A percentile compares a stretch with the other conserved stretches of the same genome.
phyloP scores from a whole-genome alignment of 2,888 invertebrate genomes.

The Caradrina clavipalpis region DNA sequence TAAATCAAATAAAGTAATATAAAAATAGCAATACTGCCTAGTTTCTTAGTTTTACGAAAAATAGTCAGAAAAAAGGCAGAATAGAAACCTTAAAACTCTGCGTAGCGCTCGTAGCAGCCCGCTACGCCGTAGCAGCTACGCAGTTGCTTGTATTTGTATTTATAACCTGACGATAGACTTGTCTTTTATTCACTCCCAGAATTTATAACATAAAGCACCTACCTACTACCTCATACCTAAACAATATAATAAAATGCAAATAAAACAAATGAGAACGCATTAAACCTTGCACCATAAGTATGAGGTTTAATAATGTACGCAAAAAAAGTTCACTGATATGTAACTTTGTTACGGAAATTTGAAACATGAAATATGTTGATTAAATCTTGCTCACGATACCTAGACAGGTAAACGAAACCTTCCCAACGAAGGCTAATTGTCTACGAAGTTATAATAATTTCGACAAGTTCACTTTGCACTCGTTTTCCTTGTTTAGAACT shows the following conservation, averaged over 20 bases:
- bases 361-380: conserved; percentile 3
- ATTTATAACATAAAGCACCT: not conserved
- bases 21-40: too few species aligned
- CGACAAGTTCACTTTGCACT: conserved; percentile 25
- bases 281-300: too few species aligned
- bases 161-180: not conserved
- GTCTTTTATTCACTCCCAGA: too few species aligned
- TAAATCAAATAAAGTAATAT: too few species aligned
- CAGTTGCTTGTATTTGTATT: not conserved
- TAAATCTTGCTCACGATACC: not conserved
- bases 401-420: not conserved
- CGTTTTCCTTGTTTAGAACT: conserved; percentile 34
- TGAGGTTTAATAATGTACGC: not conserved
- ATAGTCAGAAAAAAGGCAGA: too few species aligned
- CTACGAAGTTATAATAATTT: conserved; percentile 42
- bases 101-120: conserved; percentile 7
- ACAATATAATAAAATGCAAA: not conserved
- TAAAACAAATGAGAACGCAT: not conserved
- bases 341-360: not conserved
- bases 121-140: conserved; percentile 34
- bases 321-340: not conserved
- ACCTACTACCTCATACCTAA: not conserved
- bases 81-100: too few species aligned
- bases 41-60: too few species aligned
- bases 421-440: conserved; percentile 19